Conservation (phyloP, 2,113 vertebrate genomes). For the Tachycineta bicolor region DNA sequence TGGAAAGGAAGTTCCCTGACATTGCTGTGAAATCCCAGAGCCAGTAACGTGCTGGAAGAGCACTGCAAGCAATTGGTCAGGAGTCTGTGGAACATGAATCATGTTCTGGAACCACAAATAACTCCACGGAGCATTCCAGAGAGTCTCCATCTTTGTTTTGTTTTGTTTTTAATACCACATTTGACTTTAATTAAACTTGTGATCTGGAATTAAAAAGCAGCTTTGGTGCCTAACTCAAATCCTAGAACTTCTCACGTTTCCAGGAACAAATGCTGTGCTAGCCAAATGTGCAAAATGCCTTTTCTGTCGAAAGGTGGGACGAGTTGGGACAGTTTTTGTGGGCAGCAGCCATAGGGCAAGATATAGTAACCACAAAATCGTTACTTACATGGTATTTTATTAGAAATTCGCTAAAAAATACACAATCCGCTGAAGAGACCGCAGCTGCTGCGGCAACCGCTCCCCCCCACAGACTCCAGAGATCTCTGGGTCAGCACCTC, state of each 20-base stretch:
- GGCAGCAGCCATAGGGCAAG: not conserved
- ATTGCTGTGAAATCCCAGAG: constrained; percentile 65
- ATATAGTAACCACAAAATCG: not conserved
- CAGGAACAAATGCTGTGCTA: not conserved
- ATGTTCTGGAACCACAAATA: not conserved
- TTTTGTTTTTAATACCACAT: not conserved
- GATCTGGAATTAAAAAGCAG: not conserved
- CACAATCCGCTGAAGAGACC: no score
- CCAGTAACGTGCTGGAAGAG: not conserved
- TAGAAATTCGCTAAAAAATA: not conserved
- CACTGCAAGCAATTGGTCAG: not conserved
- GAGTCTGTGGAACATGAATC: not conserved
- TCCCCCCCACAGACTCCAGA: not conserved
- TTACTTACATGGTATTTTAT: not conserved
- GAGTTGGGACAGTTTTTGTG: no score
- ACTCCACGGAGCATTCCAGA: not conserved
- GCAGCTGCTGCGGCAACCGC: not conserved
- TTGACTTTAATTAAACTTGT: constrained; percentile 9
- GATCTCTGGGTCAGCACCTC: not conserved
- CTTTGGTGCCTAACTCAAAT: not conserved
- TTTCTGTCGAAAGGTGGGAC: no score
- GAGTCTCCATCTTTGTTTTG: not conserved
- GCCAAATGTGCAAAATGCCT: not conserved
- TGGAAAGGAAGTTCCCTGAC: constrained; percentile 79
- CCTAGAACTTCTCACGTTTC: not conserved